Percentiles rank a stretch among this genome's conserved stretches.
These are phyloP conservation scores for Clanis bilineata DNA, from an alignment of 2,888 invertebrate species.

Conservation along the genomic window DNA sequence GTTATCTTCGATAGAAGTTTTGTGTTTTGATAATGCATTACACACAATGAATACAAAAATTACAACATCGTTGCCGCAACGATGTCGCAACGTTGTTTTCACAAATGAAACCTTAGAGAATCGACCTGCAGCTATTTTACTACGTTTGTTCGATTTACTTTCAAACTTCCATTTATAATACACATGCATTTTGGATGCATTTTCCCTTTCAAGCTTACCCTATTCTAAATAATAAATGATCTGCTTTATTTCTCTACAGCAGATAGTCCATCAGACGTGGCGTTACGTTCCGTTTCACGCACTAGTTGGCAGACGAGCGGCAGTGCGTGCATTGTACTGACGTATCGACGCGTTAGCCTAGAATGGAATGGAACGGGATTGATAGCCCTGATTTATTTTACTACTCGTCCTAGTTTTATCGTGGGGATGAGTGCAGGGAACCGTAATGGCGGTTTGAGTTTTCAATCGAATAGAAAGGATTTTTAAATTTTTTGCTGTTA, in stretches of 20 bases:
- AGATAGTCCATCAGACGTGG: constrained; percentile 4
- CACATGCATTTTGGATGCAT: background rate
- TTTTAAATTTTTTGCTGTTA: too few relatives aligned
- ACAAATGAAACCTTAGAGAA: too few relatives aligned
- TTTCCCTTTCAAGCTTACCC: background rate
- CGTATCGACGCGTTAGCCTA: constrained; percentile 17
- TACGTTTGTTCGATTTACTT: too few relatives aligned
- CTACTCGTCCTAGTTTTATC: background rate
- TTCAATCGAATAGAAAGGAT: too few relatives aligned
- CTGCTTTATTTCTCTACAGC: background rate
- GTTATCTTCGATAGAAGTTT: background rate
- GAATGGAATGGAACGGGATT: constrained; percentile 20
- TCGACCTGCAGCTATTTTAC: too few relatives aligned
- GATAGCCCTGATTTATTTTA: background rate
- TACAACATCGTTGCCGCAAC: too few relatives aligned
- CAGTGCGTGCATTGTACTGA: constrained; percentile 18
- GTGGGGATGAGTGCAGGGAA: background rate
- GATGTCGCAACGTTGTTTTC: too few relatives aligned
- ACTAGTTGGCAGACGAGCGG: constrained; percentile 9
- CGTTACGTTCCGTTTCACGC: constrained; percentile 21
- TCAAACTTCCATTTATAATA: background rate
- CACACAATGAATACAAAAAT: too few relatives aligned
- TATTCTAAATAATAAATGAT: background rate
- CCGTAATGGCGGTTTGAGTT: too few relatives aligned
- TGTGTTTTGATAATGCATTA: background rate